Percentiles rank a stretch among this genome's conserved stretches.
Evolutionary conservation across 2,113 vertebrate genomes (phyloP).

Genomic region (Neotoma lepida): DNA sequence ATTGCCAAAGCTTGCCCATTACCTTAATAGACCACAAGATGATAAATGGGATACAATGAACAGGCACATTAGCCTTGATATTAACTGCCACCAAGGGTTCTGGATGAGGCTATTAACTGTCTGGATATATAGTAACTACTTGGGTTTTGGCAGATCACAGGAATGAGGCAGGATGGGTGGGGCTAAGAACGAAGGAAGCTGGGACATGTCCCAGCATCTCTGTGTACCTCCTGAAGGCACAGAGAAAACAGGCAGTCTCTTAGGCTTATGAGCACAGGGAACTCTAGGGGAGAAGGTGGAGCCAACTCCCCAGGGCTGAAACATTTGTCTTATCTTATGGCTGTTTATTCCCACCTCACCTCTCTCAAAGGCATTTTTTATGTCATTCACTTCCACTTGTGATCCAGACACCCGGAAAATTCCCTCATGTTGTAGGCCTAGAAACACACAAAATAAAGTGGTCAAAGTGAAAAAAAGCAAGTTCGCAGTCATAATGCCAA

Average conservation of each 20-base stretch:
- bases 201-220: not conserved
- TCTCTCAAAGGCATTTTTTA: conserved; percentile 99
- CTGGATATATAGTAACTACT: conserved; percentile 73
- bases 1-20: conserved; percentile 84
- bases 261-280: not conserved
- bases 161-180: conserved; percentile 41
- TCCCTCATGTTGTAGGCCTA: conserved; percentile 96
- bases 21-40: conserved; percentile 81
- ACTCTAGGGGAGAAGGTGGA: not conserved
- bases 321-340: not conserved
- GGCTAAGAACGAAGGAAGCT: not conserved
- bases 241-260: not conserved
- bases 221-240: not conserved
- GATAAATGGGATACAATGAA: conserved; percentile 84
- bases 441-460: conserved; percentile 9
- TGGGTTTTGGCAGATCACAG: conserved; percentile 51
- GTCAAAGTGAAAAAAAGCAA: conserved; percentile 24
- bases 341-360: conserved; percentile 84
- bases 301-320: not conserved
- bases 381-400: conserved; percentile 99
- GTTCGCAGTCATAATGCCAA: not conserved
- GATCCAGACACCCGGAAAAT: conserved; percentile 99
- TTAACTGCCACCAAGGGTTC: conserved; percentile 82
- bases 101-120: conserved; percentile 74
- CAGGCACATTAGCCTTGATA: conserved; percentile 69